Evolutionary conservation across 2,797 vertebrate species (phyloP).

Genomic region (Clarias laeviceps): DNA sequence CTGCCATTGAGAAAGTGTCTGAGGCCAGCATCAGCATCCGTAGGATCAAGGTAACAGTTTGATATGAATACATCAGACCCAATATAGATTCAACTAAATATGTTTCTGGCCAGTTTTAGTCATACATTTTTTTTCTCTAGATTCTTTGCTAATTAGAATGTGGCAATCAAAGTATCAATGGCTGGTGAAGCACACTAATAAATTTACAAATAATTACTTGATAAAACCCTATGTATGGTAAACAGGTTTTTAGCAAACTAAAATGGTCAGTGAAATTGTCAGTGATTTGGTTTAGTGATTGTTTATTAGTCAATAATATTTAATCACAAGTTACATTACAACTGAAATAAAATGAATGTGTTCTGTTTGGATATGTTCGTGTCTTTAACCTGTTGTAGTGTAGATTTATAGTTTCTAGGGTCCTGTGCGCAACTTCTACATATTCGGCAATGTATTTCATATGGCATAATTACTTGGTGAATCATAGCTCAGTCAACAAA

Average conservation of each 20-base stretch:
- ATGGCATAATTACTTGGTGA: slow-evolving; percentile 28
- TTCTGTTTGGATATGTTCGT: background rate
- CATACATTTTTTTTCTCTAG: background rate
- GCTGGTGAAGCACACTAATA: background rate
- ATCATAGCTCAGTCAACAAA: slow-evolving; percentile 25
- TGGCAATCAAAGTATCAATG: background rate
- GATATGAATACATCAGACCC: background rate
- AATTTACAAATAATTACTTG: background rate
- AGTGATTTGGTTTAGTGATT: background rate
- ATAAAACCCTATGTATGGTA: background rate
- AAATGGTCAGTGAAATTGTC: background rate
- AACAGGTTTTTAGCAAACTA: background rate
- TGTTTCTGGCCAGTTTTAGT: background rate
- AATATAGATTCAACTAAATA: background rate
- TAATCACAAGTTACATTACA: background rate
- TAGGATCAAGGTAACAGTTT: slow-evolving; percentile 84
- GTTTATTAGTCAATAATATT: background rate
- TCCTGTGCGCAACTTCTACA: background rate
- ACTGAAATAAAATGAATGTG: background rate
- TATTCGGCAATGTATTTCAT: background rate
- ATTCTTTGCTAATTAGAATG: background rate
- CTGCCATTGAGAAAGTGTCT: slow-evolving; percentile 85
- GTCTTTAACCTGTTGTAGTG: background rate
- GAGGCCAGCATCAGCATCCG: slow-evolving; percentile 87
- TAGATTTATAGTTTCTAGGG: background rate